Conservation (phyloP, 1,140 invertebrate species). For the Trachelipus rathkii region DNA sequence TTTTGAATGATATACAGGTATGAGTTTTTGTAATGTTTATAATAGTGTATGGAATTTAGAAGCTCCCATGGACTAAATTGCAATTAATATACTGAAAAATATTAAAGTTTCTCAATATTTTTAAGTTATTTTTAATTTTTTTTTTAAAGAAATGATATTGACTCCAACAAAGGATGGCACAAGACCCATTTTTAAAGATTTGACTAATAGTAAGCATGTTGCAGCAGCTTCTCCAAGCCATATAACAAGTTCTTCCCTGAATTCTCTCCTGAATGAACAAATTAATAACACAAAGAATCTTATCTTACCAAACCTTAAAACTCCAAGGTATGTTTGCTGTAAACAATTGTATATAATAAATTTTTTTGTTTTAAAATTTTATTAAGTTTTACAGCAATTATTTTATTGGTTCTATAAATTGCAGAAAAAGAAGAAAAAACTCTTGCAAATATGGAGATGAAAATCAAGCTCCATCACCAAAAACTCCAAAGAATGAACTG, state of each 20-base stretch:
- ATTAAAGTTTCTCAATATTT: too few relatives aligned
- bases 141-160: too few relatives aligned
- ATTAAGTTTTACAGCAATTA: too few relatives aligned
- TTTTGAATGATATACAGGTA: neutral
- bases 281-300: neutral
- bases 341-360: too few relatives aligned
- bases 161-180: too few relatives aligned
- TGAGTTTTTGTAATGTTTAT: too few relatives aligned
- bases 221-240: neutral
- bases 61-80: too few relatives aligned
- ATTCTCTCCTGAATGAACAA: neutral
- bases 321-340: neutral
- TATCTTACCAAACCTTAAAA: neutral
- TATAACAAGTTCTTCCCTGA: neutral
- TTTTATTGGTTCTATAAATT: neutral
- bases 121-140: too few relatives aligned
- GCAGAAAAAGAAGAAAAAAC: neutral
- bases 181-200: neutral
- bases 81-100: too few relatives aligned
- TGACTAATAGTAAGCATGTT: neutral
- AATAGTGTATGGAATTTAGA: too few relatives aligned
- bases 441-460: neutral
- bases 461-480: neutral
- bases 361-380: too few relatives aligned
- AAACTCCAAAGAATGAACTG: neutral